phyloP scores from a whole-genome alignment of 2,113 vertebrate genomes.

The Dendrocopos noguchii region DNA sequence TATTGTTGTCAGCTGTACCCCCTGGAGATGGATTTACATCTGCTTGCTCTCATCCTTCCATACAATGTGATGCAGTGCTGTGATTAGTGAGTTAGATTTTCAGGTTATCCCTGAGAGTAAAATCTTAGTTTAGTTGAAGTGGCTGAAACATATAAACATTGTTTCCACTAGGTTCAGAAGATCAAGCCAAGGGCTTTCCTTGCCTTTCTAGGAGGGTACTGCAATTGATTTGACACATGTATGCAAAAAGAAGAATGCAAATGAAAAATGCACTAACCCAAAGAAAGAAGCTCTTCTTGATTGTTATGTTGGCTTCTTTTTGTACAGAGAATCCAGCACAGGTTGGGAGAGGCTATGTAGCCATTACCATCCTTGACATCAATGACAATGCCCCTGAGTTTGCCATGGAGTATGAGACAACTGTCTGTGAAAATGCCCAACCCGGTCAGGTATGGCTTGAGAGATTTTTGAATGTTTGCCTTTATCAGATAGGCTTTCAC shows the following conservation, averaged over 20 bases:
- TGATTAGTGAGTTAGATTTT: not conserved
- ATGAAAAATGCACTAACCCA: not conserved
- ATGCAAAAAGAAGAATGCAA: not conserved
- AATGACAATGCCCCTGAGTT: slow-evolving; percentile 96
- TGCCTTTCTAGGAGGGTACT: not conserved
- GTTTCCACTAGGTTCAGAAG: not conserved
- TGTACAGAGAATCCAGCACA: slow-evolving; percentile 89
- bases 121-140: not conserved
- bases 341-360: slow-evolving; percentile 87
- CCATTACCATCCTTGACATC: slow-evolving; percentile 90
- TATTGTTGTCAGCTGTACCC: not conserved
- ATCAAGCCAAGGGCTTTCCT: not conserved
- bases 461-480: not conserved
- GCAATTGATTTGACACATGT: not conserved
- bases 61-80: not conserved
- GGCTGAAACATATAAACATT: not conserved
- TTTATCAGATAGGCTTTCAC: not conserved
- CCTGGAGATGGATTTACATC: not conserved
- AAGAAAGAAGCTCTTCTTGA: not conserved
- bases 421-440: slow-evolving; percentile 89
- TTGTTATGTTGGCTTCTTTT: not conserved
- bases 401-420: slow-evolving; percentile 92
- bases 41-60: not conserved
- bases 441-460: slow-evolving; percentile 85
- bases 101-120: not conserved